Conservation (phyloP, 2,888 invertebrate species). For the Ametastegia equiseti region DNA sequence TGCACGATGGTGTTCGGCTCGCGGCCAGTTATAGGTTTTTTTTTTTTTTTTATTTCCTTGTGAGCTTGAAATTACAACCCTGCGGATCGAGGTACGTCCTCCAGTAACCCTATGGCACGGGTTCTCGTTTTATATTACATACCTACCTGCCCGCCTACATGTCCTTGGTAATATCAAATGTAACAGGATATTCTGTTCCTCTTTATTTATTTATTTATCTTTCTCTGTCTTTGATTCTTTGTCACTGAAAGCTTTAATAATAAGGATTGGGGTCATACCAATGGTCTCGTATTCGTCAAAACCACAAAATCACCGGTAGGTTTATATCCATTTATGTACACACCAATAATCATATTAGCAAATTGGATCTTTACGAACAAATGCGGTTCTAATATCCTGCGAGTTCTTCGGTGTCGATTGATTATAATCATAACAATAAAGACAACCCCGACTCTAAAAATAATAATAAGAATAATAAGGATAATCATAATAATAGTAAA, state of each 20-base stretch:
- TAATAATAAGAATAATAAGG: neutral
- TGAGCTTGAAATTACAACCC: constrained; percentile 27
- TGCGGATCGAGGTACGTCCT: constrained; percentile 9
- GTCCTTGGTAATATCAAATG: neutral
- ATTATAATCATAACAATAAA: too few species aligned
- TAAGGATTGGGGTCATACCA: neutral
- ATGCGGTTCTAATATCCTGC: too few species aligned
- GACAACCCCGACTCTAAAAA: too few species aligned
- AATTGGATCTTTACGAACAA: too few species aligned
- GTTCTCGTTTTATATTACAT: neutral
- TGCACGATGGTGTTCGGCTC: neutral
- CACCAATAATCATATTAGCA: too few species aligned
- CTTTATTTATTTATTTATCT: neutral
- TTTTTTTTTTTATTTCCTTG: neutral
- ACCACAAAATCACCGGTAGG: neutral
- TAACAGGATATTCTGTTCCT: neutral
- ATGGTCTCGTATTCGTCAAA: neutral
- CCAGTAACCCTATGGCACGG: neutral
- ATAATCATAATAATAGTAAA: neutral
- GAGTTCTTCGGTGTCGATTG: too few species aligned
- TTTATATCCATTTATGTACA: too few species aligned
- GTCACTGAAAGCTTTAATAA: neutral
- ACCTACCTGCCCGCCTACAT: neutral
- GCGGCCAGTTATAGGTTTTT: constrained; percentile 13
- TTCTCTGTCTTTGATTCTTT: neutral